Percentiles rank a stretch among this genome's conserved stretches.
Evolutionary conservation across 1,140 invertebrate species (phyloP).

Genomic region (Harlomillsia oculata): DNA sequence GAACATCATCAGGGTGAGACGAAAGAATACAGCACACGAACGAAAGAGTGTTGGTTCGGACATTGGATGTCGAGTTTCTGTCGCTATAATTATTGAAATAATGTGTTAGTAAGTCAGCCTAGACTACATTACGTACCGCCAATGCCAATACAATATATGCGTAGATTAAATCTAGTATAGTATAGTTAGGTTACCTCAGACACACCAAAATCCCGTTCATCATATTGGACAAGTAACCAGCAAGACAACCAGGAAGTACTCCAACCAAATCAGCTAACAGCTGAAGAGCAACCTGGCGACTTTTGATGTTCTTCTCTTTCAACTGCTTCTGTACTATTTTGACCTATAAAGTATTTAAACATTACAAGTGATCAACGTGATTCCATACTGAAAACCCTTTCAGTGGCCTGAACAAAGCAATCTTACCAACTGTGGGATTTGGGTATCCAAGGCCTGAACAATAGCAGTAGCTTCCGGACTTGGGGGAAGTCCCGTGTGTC

Average conservation of each 20-base stretch:
- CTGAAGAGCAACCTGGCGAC: slow-evolving; percentile 81
- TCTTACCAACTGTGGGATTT: slow-evolving; percentile 31
- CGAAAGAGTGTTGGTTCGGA: slow-evolving; percentile 94
- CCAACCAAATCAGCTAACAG: slow-evolving; percentile 81
- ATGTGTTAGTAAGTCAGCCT: too few relatives aligned
- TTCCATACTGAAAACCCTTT: background rate
- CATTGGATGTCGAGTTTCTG: slow-evolving; percentile 90
- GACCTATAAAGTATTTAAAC: slow-evolving; percentile 43
- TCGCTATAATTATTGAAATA: too few relatives aligned
- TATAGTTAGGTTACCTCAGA: slow-evolving; percentile 24
- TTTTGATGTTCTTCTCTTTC: slow-evolving; percentile 88
- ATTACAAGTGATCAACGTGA: background rate
- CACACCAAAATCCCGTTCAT: slow-evolving; percentile 33
- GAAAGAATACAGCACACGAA: slow-evolving; percentile 81
- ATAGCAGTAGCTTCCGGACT: slow-evolving; percentile 22
- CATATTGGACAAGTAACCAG: slow-evolving; percentile 26
- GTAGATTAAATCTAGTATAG: background rate
- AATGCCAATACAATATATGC: background rate
- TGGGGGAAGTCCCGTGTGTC: slow-evolving; percentile 34
- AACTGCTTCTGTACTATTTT: slow-evolving; percentile 81
- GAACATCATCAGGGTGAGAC: slow-evolving; percentile 66
- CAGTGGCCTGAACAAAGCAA: background rate
- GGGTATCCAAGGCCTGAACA: slow-evolving; percentile 25
- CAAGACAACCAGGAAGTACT: slow-evolving; percentile 57
- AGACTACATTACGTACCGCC: too few relatives aligned